These are phyloP conservation scores for Mycetomoellerius zeteki DNA, from an alignment of 1,140 invertebrate genomes.

Conservation along the genomic window DNA sequence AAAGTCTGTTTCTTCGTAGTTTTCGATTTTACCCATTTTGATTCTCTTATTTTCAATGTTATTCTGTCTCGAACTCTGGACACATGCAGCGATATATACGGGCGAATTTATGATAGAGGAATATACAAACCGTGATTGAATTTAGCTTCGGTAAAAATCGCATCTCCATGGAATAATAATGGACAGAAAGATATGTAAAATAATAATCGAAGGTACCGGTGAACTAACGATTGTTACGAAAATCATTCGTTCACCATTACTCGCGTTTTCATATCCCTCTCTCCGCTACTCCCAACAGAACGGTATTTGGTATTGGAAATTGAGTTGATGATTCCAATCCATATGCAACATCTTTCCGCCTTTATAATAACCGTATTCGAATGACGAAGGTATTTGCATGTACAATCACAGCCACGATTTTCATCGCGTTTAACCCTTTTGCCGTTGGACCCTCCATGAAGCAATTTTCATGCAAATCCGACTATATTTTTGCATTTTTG, in stretches of 20 bases:
- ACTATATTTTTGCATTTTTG: slow-evolving; percentile 57
- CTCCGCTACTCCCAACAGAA: not conserved
- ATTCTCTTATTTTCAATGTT: not conserved
- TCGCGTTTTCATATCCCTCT: slow-evolving; percentile 23
- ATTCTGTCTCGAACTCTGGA: slow-evolving; percentile 18
- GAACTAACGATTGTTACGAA: slow-evolving; percentile 22
- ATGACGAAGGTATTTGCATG: slow-evolving; percentile 40
- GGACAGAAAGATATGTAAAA: slow-evolving; percentile 4
- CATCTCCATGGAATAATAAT: slow-evolving; percentile 35
- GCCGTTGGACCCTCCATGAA: slow-evolving; percentile 9
- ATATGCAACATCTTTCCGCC: slow-evolving; percentile 44
- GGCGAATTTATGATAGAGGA: not conserved
- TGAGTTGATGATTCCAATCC: slow-evolving; percentile 32
- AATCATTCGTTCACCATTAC: slow-evolving; percentile 40
- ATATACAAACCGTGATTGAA: slow-evolving; percentile 17
- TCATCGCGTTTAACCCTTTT: slow-evolving; percentile 52
- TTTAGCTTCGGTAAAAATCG: slow-evolving; percentile 38
- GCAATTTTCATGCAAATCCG: slow-evolving; percentile 55
- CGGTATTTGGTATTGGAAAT: slow-evolving; percentile 44
- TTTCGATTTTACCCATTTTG: slow-evolving; percentile 10
- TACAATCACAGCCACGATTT: slow-evolving; percentile 42
- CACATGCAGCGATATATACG: not conserved
- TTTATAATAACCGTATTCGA: slow-evolving; percentile 44
- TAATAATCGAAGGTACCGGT: slow-evolving; percentile 26
- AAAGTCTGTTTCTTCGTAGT: not conserved